Conservation (phyloP, 2,888 invertebrate species). For the Mimas tiliae region DNA sequence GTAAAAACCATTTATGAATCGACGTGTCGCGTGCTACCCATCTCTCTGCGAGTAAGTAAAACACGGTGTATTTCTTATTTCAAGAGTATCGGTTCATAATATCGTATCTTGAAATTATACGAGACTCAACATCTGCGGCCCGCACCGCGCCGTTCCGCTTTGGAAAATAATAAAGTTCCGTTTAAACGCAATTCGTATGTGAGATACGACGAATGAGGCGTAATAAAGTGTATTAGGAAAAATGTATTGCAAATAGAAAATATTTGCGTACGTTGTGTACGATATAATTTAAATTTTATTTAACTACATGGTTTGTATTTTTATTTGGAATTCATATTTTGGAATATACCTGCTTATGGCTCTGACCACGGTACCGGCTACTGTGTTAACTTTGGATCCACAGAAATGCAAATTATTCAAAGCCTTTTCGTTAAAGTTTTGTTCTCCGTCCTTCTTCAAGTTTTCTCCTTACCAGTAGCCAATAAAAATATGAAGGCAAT, state of each 20-base stretch:
- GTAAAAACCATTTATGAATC: conserved; percentile 36
- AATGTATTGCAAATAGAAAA: conserved; percentile 79
- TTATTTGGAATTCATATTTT: neutral
- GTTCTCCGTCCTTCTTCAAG: too few species aligned
- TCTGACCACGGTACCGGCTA: too few species aligned
- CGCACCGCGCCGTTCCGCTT: conserved; percentile 67
- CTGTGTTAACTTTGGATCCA: too few species aligned
- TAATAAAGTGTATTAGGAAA: conserved; percentile 78
- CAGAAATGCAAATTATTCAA: too few species aligned
- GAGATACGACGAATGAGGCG: conserved; percentile 77
- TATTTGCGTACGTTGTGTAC: conserved; percentile 33
- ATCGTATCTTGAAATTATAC: conserved; percentile 75
- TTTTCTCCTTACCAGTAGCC: too few species aligned
- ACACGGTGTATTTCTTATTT: conserved; percentile 63
- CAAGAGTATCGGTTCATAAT: conserved; percentile 42
- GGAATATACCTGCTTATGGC: neutral
- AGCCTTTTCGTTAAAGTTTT: too few species aligned
- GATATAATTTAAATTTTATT: conserved; percentile 1
- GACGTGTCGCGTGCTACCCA: conserved; percentile 54
- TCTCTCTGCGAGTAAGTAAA: conserved; percentile 66
- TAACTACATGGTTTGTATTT: neutral
- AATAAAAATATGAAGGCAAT: too few species aligned
- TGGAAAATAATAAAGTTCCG: conserved; percentile 80
- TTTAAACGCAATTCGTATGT: conserved; percentile 82
- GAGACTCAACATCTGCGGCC: conserved; percentile 67